Base-by-base conservation (phyloP, 2,797 vertebrate genomes). In the Xenopus petersii region DNA sequence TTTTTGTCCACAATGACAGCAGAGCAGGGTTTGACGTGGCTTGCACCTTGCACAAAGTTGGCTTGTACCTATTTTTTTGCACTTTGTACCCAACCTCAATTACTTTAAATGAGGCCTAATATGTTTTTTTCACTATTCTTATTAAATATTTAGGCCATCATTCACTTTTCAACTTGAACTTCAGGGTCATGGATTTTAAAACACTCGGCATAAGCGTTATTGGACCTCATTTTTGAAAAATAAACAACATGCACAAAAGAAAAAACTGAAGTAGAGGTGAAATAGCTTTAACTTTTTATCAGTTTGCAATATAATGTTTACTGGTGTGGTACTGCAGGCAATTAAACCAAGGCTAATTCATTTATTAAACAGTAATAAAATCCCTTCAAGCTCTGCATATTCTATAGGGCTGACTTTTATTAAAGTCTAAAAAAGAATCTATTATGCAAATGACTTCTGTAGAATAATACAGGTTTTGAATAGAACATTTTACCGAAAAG, bases 181-280 rank as follows among this genome's bases (percentile, higher is more conserved):
- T 8, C 8, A 26, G 36, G 61, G 67, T 65, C 61, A 65, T 30
- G 46, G 17, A 42, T 42, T 70, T 60, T 65, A 65, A 21, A 75
- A 49, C 61, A 42, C 16, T 21, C 42, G n/a, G 12, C 24, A 48
- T 48, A 4, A 10, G 63, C 17, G 48, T 55, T 71, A 30, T 63
- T 12, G 26, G 15, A 54, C 15, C 2, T n/a, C 26, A 17, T 4
- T 46, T 13, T 54, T 15, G 5, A 67, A 51, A 68, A 33, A 33
- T 17, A 55, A 30, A 51, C 11, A 51, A 51, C 3, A 15, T 7
- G 10, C 36, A 42, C 36, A 42, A 51, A 51, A 51, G 49, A 51
- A 51, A 51, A 51, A 10, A 51, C 11, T 51, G 49, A 51, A 51
- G 15, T 59, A n/a, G 16, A 69, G 54, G 54, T 58, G 15, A 69